Evolutionary conservation across 2,113 vertebrate species (phyloP).

Genomic region (Pogona vitticeps): DNA sequence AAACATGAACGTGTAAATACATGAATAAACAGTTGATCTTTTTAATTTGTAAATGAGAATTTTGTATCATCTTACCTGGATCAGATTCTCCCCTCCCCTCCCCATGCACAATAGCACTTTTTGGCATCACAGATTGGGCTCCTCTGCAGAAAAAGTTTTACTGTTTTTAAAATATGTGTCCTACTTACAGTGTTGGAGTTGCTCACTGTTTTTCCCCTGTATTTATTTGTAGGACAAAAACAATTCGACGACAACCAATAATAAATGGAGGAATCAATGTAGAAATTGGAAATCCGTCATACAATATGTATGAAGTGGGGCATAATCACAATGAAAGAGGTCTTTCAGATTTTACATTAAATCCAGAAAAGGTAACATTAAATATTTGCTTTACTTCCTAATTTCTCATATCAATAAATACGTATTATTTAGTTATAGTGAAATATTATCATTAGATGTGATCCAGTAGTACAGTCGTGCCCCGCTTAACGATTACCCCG

Average conservation of each 20-base stretch:
- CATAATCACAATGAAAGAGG: slow-evolving; percentile 93
- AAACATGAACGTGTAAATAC: too few relatives aligned
- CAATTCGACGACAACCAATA: slow-evolving; percentile 94
- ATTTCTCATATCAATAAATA: background rate
- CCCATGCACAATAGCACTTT: background rate
- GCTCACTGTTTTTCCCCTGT: slow-evolving; percentile 6
- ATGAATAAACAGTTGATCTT: background rate
- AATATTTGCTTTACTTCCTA: slow-evolving; percentile 20
- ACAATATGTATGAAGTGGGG: slow-evolving; percentile 98
- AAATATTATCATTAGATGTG: background rate
- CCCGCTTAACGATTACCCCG: too few relatives aligned
- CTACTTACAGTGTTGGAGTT: background rate
- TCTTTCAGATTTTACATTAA: slow-evolving; percentile 92
- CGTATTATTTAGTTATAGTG: background rate
- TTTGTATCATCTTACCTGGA: background rate
- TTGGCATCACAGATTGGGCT: background rate
- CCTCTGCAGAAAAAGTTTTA: background rate
- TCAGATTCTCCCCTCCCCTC: background rate
- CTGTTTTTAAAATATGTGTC: background rate
- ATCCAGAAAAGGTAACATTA: slow-evolving; percentile 90
- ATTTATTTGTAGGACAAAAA: slow-evolving; percentile 86
- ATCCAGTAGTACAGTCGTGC: background rate
- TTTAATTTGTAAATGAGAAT: slow-evolving; percentile 7
- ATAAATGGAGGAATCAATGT: slow-evolving; percentile 97
- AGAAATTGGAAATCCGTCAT: slow-evolving; percentile 97